Evolutionary conservation across 30 jellyfish, hydroid and myxozoan species (phyloP).

Genomic region (Turritopsis rubra): DNA sequence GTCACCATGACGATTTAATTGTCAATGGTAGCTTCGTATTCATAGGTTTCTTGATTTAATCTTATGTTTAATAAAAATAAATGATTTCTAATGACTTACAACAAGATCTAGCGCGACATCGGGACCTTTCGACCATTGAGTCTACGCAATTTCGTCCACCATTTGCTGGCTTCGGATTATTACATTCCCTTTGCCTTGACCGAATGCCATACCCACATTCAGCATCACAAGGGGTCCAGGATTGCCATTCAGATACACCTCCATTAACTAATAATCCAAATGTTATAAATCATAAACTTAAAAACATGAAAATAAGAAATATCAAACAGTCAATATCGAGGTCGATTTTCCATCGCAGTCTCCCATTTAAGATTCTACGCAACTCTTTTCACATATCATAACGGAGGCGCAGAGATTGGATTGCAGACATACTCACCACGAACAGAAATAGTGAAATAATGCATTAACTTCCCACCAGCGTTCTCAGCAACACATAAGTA

Average conservation of each 20-base stretch:
- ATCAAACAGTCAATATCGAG: background rate
- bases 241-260: constrained; percentile 33
- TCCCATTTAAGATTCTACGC: too few relatives aligned
- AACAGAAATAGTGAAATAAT: constrained; percentile 1
- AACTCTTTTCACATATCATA: background rate
- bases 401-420: too few relatives aligned
- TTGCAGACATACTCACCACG: constrained; percentile 1
- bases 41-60: too few relatives aligned
- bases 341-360: background rate
- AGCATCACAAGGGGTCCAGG: constrained; percentile 35
- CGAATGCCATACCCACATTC: constrained; percentile 42
- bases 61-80: background rate
- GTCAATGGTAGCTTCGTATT: too few relatives aligned
- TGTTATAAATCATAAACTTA: too few relatives aligned
- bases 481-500: constrained; percentile 33
- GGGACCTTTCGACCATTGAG: constrained; percentile 7
- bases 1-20: too few relatives aligned
- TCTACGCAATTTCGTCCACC: constrained; percentile 38
- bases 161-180: constrained; percentile 40
- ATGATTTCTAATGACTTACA: background rate
- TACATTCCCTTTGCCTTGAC: constrained; percentile 28
- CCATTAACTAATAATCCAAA: constrained; percentile 32
- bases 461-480: constrained; percentile 10
- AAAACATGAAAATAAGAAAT: too few relatives aligned
- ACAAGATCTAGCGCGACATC: constrained; percentile 29